Conservation (phyloP, 2,888 invertebrate genomes). For the Hypselothyrea guttata region DNA sequence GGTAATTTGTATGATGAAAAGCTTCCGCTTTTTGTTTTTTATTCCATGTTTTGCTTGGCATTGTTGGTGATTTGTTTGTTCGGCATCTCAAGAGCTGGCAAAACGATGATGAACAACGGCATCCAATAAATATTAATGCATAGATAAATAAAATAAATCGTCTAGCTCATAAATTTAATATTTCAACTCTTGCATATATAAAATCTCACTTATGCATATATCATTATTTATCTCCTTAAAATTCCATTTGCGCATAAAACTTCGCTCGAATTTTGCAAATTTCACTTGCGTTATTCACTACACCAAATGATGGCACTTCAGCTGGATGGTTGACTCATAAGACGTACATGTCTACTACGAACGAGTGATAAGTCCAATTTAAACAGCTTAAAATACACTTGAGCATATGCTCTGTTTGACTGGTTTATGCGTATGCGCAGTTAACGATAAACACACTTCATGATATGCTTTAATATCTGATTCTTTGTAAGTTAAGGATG, state of each 20-base stretch:
- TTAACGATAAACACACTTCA: background rate
- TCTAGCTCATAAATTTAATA: constrained; percentile 12
- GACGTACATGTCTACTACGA: background rate
- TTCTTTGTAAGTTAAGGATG: no score
- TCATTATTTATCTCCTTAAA: no score
- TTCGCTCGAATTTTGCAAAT: no score
- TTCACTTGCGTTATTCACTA: background rate
- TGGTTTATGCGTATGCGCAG: constrained; percentile 10
- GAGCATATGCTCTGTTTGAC: background rate
- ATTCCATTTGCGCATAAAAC: constrained; percentile 4
- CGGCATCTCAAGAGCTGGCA: constrained; percentile 26
- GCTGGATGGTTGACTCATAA: constrained; percentile 9
- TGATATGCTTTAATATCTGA: no score
- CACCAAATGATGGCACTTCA: constrained; percentile 1
- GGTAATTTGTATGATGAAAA: constrained; percentile 57
- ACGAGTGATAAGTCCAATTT: constrained; percentile 25
- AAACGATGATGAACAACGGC: constrained; percentile 4
- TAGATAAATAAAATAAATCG: constrained; percentile 51
- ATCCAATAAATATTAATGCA: constrained; percentile 47
- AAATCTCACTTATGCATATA: constrained; percentile 1
- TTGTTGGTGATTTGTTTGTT: constrained; percentile 55
- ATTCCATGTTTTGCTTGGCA: constrained; percentile 2
- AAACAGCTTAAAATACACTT: constrained; percentile 28
- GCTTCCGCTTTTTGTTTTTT: constrained; percentile 51
- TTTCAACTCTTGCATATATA: constrained; percentile 4